Base-by-base conservation (phyloP, 2,113 vertebrate species). In the Tupaia chinensis region DNA sequence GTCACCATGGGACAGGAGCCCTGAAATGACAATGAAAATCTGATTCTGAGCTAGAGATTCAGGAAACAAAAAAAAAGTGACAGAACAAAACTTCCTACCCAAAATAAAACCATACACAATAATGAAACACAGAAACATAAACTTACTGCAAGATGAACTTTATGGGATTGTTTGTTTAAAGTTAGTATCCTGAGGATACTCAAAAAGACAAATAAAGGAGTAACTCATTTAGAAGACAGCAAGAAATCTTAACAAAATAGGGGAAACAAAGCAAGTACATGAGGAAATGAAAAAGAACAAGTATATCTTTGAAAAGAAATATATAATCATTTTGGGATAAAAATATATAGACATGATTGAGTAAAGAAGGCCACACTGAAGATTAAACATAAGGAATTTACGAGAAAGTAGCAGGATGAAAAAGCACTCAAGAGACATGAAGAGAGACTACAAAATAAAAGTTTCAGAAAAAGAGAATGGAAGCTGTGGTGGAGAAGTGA, bases 251-350 rank as follows among this genome's bases (percentile, higher is more conserved):
- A 80, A 14, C 78, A 82, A 81, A 90, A 61, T 32, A 82, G 2
- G 4, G 58, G 5, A 91, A 86, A 78, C 53, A 70, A 77, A 89
- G 14, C 16, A 95, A 93, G 17, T 25, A 54, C 9, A 85, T 44
- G 69, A 92, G 17, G 20, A 95, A 95, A 90, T 73, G 56, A 91
- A 90, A 92, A 81, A 58, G 54, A 78, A 78, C 54, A 58, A 91
- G 44, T 23, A 60, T 68, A 66, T 63, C 32, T 74, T 95, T 86
- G 27, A 87, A 91, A 93, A 85, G 10, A 77, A 96, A 96, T 77
- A 86, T 8, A 22, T 58, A 12, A 60, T n/a, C 63, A 29, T 6
- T 82, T 6, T 82, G 68, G 34, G 88, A 84, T 84, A 94, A 87
- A 96, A 92, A 69, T 34, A 90, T 69, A 44, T 63, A 82, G 17